Evolutionary conservation across 2,888 invertebrate genomes (phyloP).

Genomic region (Zonitis immaculata): DNA sequence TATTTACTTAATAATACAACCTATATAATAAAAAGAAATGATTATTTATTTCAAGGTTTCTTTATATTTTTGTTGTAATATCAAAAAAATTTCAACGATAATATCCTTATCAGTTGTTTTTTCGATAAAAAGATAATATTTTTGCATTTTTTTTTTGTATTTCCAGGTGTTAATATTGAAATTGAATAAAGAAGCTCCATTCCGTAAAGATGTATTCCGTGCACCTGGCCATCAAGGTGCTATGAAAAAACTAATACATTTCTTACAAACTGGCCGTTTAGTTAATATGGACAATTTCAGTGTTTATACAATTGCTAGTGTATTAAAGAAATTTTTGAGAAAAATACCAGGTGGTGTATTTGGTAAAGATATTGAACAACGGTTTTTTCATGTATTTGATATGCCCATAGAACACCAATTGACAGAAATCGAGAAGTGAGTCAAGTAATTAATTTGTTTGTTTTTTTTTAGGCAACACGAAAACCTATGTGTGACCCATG

Average conservation of each 20-base stretch:
- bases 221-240: constrained; percentile 94
- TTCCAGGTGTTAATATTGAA: constrained; percentile 82
- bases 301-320: constrained; percentile 97
- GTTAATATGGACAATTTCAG: constrained; percentile 94
- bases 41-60: constrained; percentile 29
- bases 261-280: constrained; percentile 81
- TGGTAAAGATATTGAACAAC: constrained; percentile 85
- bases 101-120: too few relatives aligned
- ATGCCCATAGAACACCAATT: constrained; percentile 78
- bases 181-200: constrained; percentile 90
- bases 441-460: too few relatives aligned
- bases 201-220: constrained; percentile 89
- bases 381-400: constrained; percentile 84
- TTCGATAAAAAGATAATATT: too few relatives aligned
- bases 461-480: too few relatives aligned
- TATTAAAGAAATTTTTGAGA: constrained; percentile 94
- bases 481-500: too few relatives aligned
- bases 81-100: too few relatives aligned
- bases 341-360: constrained; percentile 97
- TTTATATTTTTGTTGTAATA: too few relatives aligned
- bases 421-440: constrained; percentile 87
- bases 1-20: too few relatives aligned
- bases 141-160: too few relatives aligned
- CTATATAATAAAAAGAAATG: too few relatives aligned
- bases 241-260: constrained; percentile 90